A percentile compares a stretch with the other conserved stretches of the same genome.
Conservation (phyloP, 2,113 vertebrate species). For the Pygoscelis antarcticus region DNA sequence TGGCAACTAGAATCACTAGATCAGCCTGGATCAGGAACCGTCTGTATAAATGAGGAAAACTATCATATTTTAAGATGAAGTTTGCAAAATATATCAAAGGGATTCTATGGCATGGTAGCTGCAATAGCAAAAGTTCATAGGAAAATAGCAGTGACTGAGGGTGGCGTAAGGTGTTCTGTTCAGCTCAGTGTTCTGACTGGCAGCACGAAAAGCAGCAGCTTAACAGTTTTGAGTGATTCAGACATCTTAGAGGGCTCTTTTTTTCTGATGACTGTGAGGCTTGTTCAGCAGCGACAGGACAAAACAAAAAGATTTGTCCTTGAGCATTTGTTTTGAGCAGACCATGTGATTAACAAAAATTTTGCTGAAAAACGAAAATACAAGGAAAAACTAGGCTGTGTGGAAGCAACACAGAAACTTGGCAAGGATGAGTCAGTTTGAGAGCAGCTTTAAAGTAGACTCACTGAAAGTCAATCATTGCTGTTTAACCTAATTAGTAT, state of each 20-base stretch:
- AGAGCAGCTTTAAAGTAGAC: background rate
- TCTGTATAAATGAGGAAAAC: background rate
- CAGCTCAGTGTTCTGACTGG: background rate
- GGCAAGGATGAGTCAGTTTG: background rate
- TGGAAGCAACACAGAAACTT: background rate
- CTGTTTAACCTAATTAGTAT: background rate
- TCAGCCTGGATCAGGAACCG: background rate
- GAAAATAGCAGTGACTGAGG: background rate
- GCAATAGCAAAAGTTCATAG: background rate
- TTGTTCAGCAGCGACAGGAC: background rate
- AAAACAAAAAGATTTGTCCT: background rate
- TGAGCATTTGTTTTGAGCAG: background rate
- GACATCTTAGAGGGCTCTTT: background rate
- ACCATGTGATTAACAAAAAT: background rate
- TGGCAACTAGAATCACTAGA: background rate
- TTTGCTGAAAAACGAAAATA: background rate
- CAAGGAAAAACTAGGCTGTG: background rate
- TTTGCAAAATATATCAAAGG: background rate
- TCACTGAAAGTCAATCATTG: background rate
- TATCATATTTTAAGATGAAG: background rate
- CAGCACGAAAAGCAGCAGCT: background rate
- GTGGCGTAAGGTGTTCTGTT: background rate
- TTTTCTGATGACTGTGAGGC: background rate
- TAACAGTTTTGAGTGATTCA: background rate
- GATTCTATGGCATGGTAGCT: background rate